Base-by-base conservation (phyloP, 2,113 vertebrate genomes). In the Scartelaos histophorus region DNA sequence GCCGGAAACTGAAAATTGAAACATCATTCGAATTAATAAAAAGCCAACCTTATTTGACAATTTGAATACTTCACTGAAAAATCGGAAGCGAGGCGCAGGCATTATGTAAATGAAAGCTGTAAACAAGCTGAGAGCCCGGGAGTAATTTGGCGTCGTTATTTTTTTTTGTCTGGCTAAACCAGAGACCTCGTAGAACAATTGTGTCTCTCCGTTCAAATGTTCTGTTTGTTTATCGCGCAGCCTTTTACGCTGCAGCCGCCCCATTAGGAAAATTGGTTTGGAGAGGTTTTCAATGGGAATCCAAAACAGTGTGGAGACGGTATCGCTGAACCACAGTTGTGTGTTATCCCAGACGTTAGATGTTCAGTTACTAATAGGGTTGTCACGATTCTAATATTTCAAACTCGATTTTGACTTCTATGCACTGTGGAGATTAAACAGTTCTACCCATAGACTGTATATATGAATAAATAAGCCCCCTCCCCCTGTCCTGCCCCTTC, bases 201-300 rank as follows among this genome's bases (percentile, higher is more conserved):
- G 65, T 43, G 1, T 10, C 25, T 75, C 70, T 71, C 74, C 69
- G 79, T 17, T 85, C 82, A 68, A 43, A 19, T 13, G 2, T 0
- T 46, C 12, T 69, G 53, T 66, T 70, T 60, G 19, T 68, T 61
- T 67, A 67, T 51, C 53, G 0, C 1, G 60, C 57, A 69, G 22
- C n/a, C 29, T 70, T 69, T 35, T 57, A 47, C 21, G 16, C 21
- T n/a, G n/a, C 71, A 46, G 79, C 47, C 75, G 54, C 57, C 46
- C 54, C 66, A 54, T 82, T 72, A 80, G 9, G 16, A 69, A 75
- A 79, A 68, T 21, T 76, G 69, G 65, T 16, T 67, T 70, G 25
- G 43, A 66, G 47, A 70, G 64, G n/a, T 29, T 16, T 19, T 68
- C 61, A 24, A 5, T 24, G 67, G 13, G 25, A n/a, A 60, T 1